Base-by-base conservation (phyloP, 2,888 invertebrate genomes). In the Hirtodrosophila cameraria region DNA sequence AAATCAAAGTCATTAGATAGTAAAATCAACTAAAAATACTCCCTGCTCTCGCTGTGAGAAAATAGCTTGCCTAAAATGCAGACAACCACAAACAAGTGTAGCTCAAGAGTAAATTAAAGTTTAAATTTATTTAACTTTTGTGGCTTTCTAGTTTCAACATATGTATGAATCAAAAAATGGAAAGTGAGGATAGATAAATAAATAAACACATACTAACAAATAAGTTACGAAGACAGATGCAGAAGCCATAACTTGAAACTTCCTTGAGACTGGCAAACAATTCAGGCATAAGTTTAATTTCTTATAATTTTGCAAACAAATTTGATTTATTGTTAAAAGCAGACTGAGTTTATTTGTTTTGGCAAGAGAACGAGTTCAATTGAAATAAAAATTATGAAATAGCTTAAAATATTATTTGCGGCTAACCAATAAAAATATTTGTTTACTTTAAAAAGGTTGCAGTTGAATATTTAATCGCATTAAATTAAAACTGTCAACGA, bases 21-120 rank as follows among this genome's bases (percentile, higher is more conserved):
- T 8, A 7, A n/a, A 35, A 27, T 7, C 39, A 7, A 16, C 42
- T 25, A 35, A 48, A 48, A 36, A 31, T 7, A 3, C 20, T 25
- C 9, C 8, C 27, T 2, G 2, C 3, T 18, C 18, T 5, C 16
- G 11, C 41, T 28, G 36, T 18, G 16, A 55, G 45, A 43, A 55
- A 78, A 74, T 60, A 60, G 41, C 61, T 69, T 65, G 12, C 6
- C 9, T 30, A 71, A 71, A 59, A 57, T 54, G 38, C 48, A 33
- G 45, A 35, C 18, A 31, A 48, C 76, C 84, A 35, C 80, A 86
- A 75, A 75, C 72, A 72, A 62, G 63, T 48, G 41, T 23, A 49
- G 53, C 46, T 52, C 55, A 28, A 46, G 68, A 64, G 71, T 55
- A 41, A 50, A 82, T 68, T 65, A 61, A 68, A 79, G 64, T 12